Evolutionary conservation across 2,888 invertebrate species (phyloP), one percentile per base, ranked within the genome.

Genomic region (Scaptomyza reducta): DNA sequence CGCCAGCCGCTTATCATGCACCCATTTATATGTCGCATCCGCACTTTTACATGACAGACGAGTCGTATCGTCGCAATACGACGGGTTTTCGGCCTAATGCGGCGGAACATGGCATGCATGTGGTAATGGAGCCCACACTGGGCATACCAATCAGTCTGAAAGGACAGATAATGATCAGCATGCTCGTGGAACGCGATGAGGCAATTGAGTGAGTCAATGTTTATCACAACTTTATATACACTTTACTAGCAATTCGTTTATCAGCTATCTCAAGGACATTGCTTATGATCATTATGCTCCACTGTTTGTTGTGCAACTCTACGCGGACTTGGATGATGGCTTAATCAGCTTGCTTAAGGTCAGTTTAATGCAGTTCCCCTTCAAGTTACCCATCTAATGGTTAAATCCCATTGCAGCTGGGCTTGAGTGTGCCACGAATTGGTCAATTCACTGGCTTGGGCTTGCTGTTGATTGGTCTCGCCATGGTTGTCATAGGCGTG

Each of bases 1-100:
- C 96, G 0, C 90, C 91, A 14, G 95, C 96, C 82, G 94, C 95
- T 61, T 95, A 92, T 91, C 94, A 94, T n/a, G 96, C 96, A 5
- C 97, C 97, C 0, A 95, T 95, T 29, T 96, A 95, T 91, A 93
- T 97, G 46, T 95, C 96, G 0, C 94, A 94, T 88, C 96, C 97
- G 1, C 97, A 97, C 91, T 97, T 97, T 92, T 94, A 95, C 74
- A 90, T 95, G 85, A 94, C 95, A 0, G 95, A 96, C 91, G 93
- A 94, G 0, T 91, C 91, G 78, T 97, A 96, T 80, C 90, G 92
- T 11, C 85, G 92, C 54, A 93, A 93, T 63, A 93, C 97, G 0
- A 92, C 92, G 0, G 97, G 97, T 0, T 90, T 97, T 84, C 87
- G 92, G 0, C 96, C 97, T 0, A 92, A 93, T 7, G 91, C 93